These are phyloP conservation scores for Geopemphigus sp. DNA, from an alignment of 1,140 invertebrate species.

Conservation along the genomic window DNA sequence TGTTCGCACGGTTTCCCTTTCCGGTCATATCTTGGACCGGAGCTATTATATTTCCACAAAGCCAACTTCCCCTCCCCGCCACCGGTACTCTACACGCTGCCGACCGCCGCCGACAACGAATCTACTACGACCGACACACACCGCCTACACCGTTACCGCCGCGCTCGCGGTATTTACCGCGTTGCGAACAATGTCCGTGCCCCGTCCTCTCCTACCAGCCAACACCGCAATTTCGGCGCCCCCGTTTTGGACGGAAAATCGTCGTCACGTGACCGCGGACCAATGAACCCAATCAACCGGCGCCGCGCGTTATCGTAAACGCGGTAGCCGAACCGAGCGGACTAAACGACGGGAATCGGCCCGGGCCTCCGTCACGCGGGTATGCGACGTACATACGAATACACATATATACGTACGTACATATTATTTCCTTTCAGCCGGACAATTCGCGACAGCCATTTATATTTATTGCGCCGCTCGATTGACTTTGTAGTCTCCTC, in stretches of 20 bases:
- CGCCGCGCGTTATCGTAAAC: neutral
- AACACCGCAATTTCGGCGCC: too few species aligned
- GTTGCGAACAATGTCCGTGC: neutral
- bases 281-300: constrained; percentile 29
- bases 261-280: neutral
- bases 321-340: neutral
- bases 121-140: neutral
- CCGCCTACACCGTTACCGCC: neutral
- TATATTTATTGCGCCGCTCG: too few species aligned
- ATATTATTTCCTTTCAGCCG: neutral
- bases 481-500: too few species aligned
- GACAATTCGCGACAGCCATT: too few species aligned
- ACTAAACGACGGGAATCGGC: neutral
- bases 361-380: too few species aligned
- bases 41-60: constrained; percentile 45
- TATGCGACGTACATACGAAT: too few species aligned
- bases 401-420: neutral
- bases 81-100: neutral
- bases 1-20: constrained; percentile 32
- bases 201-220: too few species aligned
- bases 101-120: neutral
- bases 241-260: too few species aligned
- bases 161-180: neutral
- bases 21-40: constrained; percentile 45
- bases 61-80: constrained; percentile 19